Conservation (phyloP, 2,113 vertebrate species). For the Orycteropus afer region DNA sequence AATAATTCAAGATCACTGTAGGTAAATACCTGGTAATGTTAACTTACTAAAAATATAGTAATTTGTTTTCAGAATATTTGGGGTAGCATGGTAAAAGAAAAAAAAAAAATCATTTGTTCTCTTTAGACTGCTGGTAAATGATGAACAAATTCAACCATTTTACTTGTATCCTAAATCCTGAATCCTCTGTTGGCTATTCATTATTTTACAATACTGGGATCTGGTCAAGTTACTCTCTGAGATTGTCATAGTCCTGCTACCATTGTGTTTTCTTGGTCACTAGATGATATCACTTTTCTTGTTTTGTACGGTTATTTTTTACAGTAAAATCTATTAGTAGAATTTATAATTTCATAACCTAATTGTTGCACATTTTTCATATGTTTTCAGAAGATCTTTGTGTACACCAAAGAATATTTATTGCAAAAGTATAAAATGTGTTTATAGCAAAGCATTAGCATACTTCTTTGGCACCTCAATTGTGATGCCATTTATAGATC, state of each 20-base stretch:
- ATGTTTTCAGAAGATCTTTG: conserved; percentile 41
- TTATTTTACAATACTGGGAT: conserved; percentile 38
- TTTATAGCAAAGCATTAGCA: conserved; percentile 9
- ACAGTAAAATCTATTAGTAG: conserved; percentile 3
- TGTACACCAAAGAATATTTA: neutral
- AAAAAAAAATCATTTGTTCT: conserved; percentile 19
- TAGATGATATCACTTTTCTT: conserved; percentile 52
- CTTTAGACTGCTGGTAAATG: conserved; percentile 17
- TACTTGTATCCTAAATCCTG: conserved; percentile 4
- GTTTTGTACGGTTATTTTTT: conserved; percentile 52
- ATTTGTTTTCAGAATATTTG: conserved; percentile 54
- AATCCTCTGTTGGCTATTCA: neutral
- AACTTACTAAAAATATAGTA: conserved; percentile 50
- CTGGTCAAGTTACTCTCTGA: conserved; percentile 1
- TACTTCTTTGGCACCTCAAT: neutral
- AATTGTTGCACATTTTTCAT: conserved; percentile 15
- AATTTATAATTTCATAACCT: neutral
- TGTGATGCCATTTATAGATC: neutral
- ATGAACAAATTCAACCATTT: conserved; percentile 22
- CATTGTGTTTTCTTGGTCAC: conserved; percentile 30
- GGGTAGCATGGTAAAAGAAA: neutral
- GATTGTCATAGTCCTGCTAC: neutral
- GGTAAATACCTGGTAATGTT: conserved; percentile 68
- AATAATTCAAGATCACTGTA: conserved; percentile 68
- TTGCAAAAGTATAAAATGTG: conserved; percentile 56